Percentiles rank a stretch among this genome's conserved stretches.
Conservation (phyloP, 2,113 vertebrate genomes). For the Scomber scombrus region DNA sequence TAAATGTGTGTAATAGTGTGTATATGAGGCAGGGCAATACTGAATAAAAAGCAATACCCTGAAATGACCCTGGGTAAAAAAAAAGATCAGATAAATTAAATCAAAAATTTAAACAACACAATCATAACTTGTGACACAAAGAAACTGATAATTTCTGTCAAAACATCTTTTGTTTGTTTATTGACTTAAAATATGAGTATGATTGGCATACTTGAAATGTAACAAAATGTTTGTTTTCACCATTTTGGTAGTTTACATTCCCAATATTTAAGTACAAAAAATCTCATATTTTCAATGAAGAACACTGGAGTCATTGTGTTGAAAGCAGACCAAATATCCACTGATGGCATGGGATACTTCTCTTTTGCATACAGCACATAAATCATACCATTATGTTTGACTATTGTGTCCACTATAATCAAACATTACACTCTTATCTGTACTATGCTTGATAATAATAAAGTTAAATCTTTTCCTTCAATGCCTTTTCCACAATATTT, state of each 20-base stretch:
- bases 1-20: background rate
- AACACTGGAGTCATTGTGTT: slow-evolving; percentile 57
- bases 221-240: slow-evolving; percentile 71
- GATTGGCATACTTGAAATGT: slow-evolving; percentile 73
- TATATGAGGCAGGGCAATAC: background rate
- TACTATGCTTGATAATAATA: slow-evolving; percentile 21
- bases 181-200: slow-evolving; percentile 78
- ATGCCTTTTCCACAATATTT: slow-evolving; percentile 10
- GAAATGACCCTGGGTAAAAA: background rate
- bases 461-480: background rate
- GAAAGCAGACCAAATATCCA: slow-evolving; percentile 55
- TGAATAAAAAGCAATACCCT: background rate
- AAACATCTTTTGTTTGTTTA: slow-evolving; percentile 67
- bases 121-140: slow-evolving; percentile 13
- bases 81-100: background rate
- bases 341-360: slow-evolving; percentile 23
- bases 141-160: slow-evolving; percentile 13
- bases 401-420: slow-evolving; percentile 16
- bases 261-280: slow-evolving; percentile 63
- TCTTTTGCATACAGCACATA: slow-evolving; percentile 50
- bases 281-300: slow-evolving; percentile 45
- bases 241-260: slow-evolving; percentile 72
- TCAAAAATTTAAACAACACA: slow-evolving; percentile 5
- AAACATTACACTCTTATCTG: slow-evolving; percentile 9
- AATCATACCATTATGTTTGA: slow-evolving; percentile 7